These are phyloP conservation scores for Ethmia dodecea DNA, from an alignment of 2,888 invertebrate genomes.

Conservation along the genomic window DNA sequence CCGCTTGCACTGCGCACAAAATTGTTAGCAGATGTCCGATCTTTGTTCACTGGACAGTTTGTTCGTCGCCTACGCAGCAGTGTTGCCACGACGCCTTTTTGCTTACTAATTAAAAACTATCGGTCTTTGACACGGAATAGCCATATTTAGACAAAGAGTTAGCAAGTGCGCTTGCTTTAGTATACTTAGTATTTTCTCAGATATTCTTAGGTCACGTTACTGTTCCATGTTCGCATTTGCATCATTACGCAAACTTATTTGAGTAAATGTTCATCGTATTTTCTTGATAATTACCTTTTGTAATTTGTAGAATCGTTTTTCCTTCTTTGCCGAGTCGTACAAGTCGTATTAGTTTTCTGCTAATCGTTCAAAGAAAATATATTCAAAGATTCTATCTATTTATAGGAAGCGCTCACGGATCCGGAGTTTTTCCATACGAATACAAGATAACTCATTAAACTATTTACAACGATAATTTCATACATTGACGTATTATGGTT, in stretches of 20 bases:
- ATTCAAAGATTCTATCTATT: constrained; percentile 10
- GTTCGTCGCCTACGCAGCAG: constrained; percentile 52
- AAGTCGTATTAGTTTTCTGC: too few relatives aligned
- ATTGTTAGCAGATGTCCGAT: constrained; percentile 25
- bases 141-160: constrained; percentile 45
- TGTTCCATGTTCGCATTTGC: too few relatives aligned
- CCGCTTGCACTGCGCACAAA: constrained; percentile 15
- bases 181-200: too few relatives aligned
- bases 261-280: too few relatives aligned
- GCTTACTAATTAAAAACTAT: constrained; percentile 64
- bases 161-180: too few relatives aligned
- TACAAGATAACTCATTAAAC: constrained; percentile 18
- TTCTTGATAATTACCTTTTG: too few relatives aligned
- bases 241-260: too few relatives aligned
- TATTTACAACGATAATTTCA: constrained; percentile 30
- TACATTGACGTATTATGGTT: constrained; percentile 31
- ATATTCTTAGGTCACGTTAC: too few relatives aligned
- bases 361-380: too few relatives aligned
- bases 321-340: too few relatives aligned
- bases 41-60: constrained; percentile 30
- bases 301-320: too few relatives aligned
- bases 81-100: constrained; percentile 52
- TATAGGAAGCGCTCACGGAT: constrained; percentile 2
- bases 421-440: constrained; percentile 7
- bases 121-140: constrained; percentile 63